phyloP scores from a whole-genome alignment of 92 coral and sea anemone species.

The Desmophyllum pertusum region DNA sequence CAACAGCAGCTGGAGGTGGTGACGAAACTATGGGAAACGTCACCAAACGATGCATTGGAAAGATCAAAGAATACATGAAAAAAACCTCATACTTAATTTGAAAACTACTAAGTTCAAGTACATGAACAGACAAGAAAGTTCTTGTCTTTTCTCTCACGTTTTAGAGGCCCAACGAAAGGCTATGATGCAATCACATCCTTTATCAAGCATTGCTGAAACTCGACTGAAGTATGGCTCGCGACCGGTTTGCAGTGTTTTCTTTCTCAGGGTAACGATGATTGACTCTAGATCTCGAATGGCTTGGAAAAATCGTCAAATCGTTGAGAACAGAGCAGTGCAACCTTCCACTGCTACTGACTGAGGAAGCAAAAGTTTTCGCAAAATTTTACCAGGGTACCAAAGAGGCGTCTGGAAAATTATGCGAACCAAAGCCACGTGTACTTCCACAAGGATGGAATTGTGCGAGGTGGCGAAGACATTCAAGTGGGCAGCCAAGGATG shows the following conservation, averaged over 20 bases:
- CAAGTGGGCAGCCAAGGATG: background rate
- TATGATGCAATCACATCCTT: background rate
- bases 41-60: background rate
- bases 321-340: slow-evolving; percentile 10
- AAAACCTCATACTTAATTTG: slow-evolving; percentile 18
- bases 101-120: background rate
- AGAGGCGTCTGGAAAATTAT: slow-evolving; percentile 27
- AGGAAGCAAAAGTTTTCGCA: slow-evolving; percentile 6
- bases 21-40: background rate
- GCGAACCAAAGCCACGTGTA: slow-evolving; percentile 27
- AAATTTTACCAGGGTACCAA: slow-evolving; percentile 29
- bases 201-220: background rate
- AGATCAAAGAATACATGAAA: slow-evolving; percentile 13
- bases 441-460: background rate
- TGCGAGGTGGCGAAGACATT: slow-evolving; percentile 13
- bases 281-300: background rate
- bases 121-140: slow-evolving; percentile 21
- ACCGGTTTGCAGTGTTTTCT: slow-evolving; percentile 8
- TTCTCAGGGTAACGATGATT: background rate
- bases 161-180: slow-evolving; percentile 24
- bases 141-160: slow-evolving; percentile 6
- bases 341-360: background rate
- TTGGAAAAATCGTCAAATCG: background rate
- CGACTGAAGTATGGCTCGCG: background rate
- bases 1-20: background rate